Conservation (phyloP, 1,140 invertebrate species). For the Drosophila elegans region DNA sequence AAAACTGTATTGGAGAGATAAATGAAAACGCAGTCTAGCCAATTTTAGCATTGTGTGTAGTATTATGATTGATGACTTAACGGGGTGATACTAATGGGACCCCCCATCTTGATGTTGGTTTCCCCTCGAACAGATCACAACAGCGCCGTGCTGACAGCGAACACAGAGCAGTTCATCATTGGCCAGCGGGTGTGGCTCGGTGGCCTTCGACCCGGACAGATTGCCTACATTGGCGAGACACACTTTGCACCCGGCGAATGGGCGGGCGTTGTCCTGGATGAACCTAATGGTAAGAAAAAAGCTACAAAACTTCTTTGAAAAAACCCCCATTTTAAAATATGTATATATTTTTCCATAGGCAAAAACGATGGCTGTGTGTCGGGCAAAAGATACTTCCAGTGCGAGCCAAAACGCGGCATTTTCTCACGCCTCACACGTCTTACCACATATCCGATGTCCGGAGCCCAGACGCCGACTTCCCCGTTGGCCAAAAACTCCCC, state of each 20-base stretch:
- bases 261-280: conserved; percentile 98
- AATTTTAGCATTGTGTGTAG: conserved; percentile 35
- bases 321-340: background rate
- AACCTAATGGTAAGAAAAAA: conserved; percentile 90
- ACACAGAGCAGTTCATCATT: conserved; percentile 97
- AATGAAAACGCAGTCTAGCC: conserved; percentile 42
- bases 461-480: conserved; percentile 81
- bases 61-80: conserved; percentile 52
- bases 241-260: conserved; percentile 98
- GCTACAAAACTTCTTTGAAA: accelerated
- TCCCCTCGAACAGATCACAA: conserved; percentile 89
- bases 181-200: conserved; percentile 98
- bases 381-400: conserved; percentile 96
- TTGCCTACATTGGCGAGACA: conserved; percentile 99
- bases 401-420: conserved; percentile 95
- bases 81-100: conserved; percentile 28
- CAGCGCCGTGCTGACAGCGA: conserved; percentile 93
- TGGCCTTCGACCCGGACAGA: conserved; percentile 96
- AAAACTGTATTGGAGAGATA: conserved; percentile 23
- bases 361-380: conserved; percentile 99
- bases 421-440: conserved; percentile 96
- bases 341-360: conserved; percentile 86
- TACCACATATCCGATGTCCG: conserved; percentile 89
- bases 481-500: conserved; percentile 75
- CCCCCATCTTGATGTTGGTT: conserved; percentile 14